Evolutionary conservation across 2,797 vertebrate species (phyloP).

Genomic region (Pteronotus mesoamericanus): DNA sequence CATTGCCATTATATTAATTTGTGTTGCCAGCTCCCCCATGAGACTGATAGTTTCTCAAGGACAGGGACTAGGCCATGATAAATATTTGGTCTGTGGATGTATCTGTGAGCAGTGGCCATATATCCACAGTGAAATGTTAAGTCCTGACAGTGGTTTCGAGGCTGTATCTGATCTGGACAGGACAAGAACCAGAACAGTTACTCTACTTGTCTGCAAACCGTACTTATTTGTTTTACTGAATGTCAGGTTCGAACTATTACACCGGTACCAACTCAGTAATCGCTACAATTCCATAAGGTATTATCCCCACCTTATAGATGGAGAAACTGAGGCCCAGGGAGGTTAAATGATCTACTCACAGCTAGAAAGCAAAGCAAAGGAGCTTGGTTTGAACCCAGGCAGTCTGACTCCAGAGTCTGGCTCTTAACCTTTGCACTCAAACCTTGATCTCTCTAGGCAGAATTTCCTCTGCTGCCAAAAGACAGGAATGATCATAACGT

Average conservation of each 20-base stretch:
- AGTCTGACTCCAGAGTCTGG: not conserved
- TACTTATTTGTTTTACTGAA: not conserved
- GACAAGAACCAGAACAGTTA: not conserved
- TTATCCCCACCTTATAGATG: not conserved
- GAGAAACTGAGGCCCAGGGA: not conserved
- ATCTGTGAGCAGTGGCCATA: not conserved
- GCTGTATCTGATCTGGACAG: rapidly evolving
- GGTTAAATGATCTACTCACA: not conserved
- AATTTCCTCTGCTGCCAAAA: not conserved
- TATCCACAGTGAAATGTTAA: not conserved
- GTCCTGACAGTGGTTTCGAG: not conserved
- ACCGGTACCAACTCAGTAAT: not conserved
- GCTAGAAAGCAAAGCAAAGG: not conserved
- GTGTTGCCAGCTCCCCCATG: not conserved
- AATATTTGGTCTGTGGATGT: not conserved
- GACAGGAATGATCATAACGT: too few species aligned
- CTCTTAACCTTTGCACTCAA: not conserved
- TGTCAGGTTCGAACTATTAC: not conserved
- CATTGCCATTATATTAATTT: not conserved
- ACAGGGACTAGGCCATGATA: not conserved
- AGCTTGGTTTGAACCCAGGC: not conserved
- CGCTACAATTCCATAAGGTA: not conserved
- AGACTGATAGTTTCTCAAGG: not conserved
- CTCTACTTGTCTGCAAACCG: not conserved
- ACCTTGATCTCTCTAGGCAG: not conserved